phyloP scores from a whole-genome alignment of 37 sponge, comb jelly and placozoan species.

The Lycopodina hypogea region DNA sequence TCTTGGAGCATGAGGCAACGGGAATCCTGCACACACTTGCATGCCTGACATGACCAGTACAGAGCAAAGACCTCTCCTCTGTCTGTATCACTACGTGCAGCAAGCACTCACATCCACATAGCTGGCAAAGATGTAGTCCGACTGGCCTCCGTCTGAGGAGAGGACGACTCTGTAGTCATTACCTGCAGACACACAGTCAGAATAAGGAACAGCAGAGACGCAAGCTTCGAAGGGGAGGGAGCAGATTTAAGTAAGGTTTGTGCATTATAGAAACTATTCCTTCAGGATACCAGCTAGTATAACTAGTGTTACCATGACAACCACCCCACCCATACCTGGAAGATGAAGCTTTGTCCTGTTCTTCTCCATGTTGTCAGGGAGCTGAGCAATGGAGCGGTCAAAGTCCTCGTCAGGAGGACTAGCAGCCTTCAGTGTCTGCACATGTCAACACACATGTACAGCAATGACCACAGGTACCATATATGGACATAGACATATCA shows the following conservation, averaged over 20 bases:
- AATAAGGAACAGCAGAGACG: background rate
- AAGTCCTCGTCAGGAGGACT: conserved; percentile 62
- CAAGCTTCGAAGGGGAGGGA: background rate
- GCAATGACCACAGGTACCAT: background rate
- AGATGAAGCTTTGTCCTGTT: conserved; percentile 52
- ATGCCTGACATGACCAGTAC: too few relatives aligned
- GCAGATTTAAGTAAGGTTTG: too few relatives aligned
- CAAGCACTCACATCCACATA: conserved; percentile 53
- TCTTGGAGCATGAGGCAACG: too few relatives aligned
- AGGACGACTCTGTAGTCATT: conserved; percentile 56
- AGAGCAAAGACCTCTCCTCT: too few relatives aligned
- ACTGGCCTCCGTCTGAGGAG: conserved; percentile 41
- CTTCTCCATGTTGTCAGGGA: conserved; percentile 67
- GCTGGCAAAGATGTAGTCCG: conserved; percentile 75
- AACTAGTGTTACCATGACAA: too few relatives aligned
- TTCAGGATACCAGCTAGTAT: too few relatives aligned
- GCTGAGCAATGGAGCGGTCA: conserved; percentile 61
- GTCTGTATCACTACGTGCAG: too few relatives aligned
- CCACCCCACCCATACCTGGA: conserved; percentile 49
- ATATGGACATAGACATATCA: too few relatives aligned
- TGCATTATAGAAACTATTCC: background rate
- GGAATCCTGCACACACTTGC: too few relatives aligned
- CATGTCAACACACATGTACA: background rate
- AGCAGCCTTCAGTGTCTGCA: conserved; percentile 48
- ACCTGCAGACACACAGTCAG: too few relatives aligned